Conservation (phyloP, 35 echinoderm and acorn worm genomes). For the Ophiothrix spiculata region DNA sequence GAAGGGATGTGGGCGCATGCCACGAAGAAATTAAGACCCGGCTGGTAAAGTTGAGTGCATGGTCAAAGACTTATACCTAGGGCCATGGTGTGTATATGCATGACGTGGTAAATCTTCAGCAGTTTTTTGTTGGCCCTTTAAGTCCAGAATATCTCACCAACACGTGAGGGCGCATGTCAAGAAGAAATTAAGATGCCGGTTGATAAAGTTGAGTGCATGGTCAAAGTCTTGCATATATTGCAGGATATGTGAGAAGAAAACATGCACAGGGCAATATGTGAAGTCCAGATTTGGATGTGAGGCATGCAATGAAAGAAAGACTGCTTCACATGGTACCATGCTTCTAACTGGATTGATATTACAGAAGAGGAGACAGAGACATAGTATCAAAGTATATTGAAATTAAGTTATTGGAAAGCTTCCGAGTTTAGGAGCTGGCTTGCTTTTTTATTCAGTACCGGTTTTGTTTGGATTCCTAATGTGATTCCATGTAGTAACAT, state of each 20-base stretch:
- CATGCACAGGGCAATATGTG: not conserved
- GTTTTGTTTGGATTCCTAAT: not conserved
- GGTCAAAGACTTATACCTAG: too few relatives aligned
- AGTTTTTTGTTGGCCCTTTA: too few relatives aligned
- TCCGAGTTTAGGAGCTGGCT: not conserved
- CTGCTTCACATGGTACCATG: constrained; percentile 7
- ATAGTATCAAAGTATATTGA: not conserved
- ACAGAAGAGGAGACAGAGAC: too few relatives aligned
- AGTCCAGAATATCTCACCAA: too few relatives aligned
- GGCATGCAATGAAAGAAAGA: constrained; percentile 23
- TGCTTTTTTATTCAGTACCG: not conserved
- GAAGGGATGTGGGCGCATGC: too few relatives aligned
- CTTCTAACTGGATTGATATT: not conserved
- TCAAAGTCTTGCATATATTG: constrained; percentile 8
- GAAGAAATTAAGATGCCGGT: not conserved
- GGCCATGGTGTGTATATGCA: too few relatives aligned
- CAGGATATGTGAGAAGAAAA: not conserved
- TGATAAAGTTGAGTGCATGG: not conserved
- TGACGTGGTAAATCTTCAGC: too few relatives aligned
- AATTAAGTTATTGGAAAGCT: not conserved
- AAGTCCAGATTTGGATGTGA: constrained; percentile 8
- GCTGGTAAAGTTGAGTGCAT: too few relatives aligned
- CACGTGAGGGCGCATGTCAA: too few relatives aligned
- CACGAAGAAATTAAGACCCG: too few relatives aligned
- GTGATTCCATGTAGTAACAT: too few relatives aligned